phyloP scores from a whole-genome alignment of 2,888 invertebrate genomes.

The Coenonympha glycerion region DNA sequence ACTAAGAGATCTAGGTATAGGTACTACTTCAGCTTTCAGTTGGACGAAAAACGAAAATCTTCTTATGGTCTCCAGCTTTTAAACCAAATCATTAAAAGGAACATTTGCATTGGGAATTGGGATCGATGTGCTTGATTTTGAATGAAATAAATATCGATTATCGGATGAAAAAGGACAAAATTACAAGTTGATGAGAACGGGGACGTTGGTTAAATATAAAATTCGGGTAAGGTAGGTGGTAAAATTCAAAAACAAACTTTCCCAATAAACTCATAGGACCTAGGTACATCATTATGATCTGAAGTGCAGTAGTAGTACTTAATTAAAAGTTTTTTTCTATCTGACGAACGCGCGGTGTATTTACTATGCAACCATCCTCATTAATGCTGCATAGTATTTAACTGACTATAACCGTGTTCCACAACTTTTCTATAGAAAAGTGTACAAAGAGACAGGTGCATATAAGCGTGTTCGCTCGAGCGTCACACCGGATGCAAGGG shows the following conservation, averaged over 20 bases:
- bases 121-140: too few relatives aligned
- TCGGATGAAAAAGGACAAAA: too few relatives aligned
- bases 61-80: too few relatives aligned
- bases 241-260: background rate
- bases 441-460: slow-evolving; percentile 60
- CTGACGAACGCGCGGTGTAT: background rate
- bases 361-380: slow-evolving; percentile 13
- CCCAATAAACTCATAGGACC: background rate
- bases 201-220: too few relatives aligned
- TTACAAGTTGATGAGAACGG: too few relatives aligned
- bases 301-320: slow-evolving; percentile 4
- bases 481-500: slow-evolving; percentile 43
- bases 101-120: too few relatives aligned
- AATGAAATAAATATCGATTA: too few relatives aligned
- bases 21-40: background rate
- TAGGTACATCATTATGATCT: background rate
- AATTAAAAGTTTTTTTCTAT: slow-evolving; percentile 1
- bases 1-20: background rate
- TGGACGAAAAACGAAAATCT: too few relatives aligned
- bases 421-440: slow-evolving; percentile 27
- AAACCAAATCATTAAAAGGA: too few relatives aligned
- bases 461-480: slow-evolving; percentile 45
- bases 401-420: slow-evolving; percentile 15
- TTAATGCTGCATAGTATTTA: slow-evolving; percentile 14
- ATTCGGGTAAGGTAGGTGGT: too few relatives aligned